Base-by-base conservation (phyloP, 2,797 vertebrate genomes). In the Gila robusta region DNA sequence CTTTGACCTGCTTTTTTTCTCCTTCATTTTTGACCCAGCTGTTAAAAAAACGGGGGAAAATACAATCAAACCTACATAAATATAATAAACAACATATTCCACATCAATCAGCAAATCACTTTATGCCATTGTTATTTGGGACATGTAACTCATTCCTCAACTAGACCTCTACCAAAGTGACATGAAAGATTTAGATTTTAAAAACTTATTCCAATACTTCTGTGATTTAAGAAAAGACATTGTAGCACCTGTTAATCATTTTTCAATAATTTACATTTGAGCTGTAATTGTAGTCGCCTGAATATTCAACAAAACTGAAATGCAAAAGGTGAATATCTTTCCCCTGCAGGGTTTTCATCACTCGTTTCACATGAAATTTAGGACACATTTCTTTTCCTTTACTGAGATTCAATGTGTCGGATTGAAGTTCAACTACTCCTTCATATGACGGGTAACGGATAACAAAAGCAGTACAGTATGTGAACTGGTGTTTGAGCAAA, bases 21-120 rank as follows among this genome's bases (percentile, higher is more conserved):
- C 89, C 93, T 89, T 93, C 92, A 90, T 90, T 93, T 93, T 93
- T 90, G 89, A 93, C 91, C 94, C 90, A 94, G 94, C 90, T 92
- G 94, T 95, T 23, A 81, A 94, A 93, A 94, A 94, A 94, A 94
- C 83, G 49, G 52, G 7, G 26, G 2, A 0, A 92, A 93, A 93
- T 89, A 91, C 91, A 89, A 91, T 94, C 91, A 91, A 93, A 93
- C 82, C 79, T 91, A 95, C 93, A 96, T 94, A 62, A 96, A 96
- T 96, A 91, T 91, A 93, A 92, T 85, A 92, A 92, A 87, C 82
- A 47, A 66, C 5, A 26, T 16, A 23, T n/a, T 69, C 62, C 41
- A 52, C 79, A 37, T 86, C 70, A 8, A 16, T 79, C 54, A 35
- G n/a, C 21, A 23, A 64, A 71, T 82, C 59, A 59, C 47, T 26